Percentiles rank a stretch among this genome's conserved stretches.
Evolutionary conservation across 2,888 invertebrate species (phyloP).

Genomic region (Phaonia tiefii): DNA sequence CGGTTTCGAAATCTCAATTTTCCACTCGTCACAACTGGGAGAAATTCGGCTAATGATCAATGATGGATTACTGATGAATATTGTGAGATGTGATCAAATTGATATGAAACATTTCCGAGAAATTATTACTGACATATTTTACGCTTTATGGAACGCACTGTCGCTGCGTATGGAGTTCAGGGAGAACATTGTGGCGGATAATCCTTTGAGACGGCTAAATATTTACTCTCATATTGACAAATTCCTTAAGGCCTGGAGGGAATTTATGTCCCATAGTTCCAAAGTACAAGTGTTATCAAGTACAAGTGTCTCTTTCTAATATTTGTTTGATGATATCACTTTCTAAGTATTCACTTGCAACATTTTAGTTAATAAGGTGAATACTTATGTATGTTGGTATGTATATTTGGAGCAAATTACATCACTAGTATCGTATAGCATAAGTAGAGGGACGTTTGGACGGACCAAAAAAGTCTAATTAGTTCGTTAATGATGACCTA

Average conservation of each 20-base stretch:
- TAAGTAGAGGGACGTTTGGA: no score
- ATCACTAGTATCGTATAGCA: no score
- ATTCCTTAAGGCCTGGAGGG: not conserved
- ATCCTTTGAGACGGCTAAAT: slow-evolving; percentile 1
- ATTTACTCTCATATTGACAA: not conserved
- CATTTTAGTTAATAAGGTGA: no score
- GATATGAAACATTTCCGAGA: slow-evolving; percentile 18
- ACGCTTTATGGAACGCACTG: not conserved
- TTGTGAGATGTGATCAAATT: slow-evolving; percentile 7
- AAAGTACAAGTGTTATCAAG: no score
- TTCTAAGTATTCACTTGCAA: no score
- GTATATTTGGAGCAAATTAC: no score
- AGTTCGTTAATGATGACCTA: no score
- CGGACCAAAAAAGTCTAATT: no score
- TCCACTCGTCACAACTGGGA: not conserved
- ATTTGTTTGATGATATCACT: no score
- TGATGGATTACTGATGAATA: slow-evolving; percentile 27
- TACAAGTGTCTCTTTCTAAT: no score
- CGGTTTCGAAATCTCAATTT: slow-evolving; percentile 26
- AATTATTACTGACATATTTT: not conserved
- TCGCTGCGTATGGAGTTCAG: not conserved
- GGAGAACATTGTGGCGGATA: not conserved
- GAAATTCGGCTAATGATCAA: slow-evolving; percentile 39
- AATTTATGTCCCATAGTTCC: no score
- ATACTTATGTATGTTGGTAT: no score